A percentile compares a stretch with the other conserved stretches of the same genome.
Evolutionary conservation across 2,113 vertebrate genomes (phyloP).

Genomic region (Myodes glareolus): DNA sequence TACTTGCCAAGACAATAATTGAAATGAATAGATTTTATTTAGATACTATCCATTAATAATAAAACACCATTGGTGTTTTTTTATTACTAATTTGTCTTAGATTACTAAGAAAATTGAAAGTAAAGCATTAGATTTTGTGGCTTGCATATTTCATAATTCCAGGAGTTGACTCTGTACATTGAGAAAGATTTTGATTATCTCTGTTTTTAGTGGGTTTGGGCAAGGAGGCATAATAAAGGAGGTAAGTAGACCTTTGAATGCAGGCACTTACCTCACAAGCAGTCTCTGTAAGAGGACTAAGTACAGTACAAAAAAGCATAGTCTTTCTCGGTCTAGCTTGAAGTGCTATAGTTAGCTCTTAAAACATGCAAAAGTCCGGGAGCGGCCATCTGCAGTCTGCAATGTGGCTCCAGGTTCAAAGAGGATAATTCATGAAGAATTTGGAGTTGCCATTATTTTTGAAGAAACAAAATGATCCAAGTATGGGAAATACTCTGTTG

Average conservation of each 20-base stretch:
- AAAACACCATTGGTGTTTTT: constrained; percentile 3
- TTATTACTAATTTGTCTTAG: constrained; percentile 24
- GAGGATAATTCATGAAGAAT: constrained; percentile 28
- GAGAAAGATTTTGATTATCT: constrained; percentile 15
- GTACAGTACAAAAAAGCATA: not conserved
- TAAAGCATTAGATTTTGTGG: not conserved
- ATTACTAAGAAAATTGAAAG: constrained; percentile 56
- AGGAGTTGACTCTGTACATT: not conserved
- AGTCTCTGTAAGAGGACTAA: not conserved
- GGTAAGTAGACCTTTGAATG: not conserved
- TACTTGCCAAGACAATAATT: not conserved
- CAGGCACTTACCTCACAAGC: not conserved
- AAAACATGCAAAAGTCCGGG: not conserved
- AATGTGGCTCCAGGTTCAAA: not conserved
- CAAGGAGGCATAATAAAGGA: not conserved
- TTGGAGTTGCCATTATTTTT: constrained; percentile 41
- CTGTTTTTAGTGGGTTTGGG: not conserved
- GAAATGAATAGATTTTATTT: constrained; percentile 51
- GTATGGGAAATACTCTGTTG: constrained; percentile 8
- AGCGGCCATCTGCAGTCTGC: not conserved
- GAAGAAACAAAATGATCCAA: constrained; percentile 42
- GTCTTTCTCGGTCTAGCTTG: constrained; percentile 17
- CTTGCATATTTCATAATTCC: constrained; percentile 39
- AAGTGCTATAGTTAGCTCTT: not conserved
- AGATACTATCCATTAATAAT: constrained; percentile 42